Conservation (phyloP, 1,140 invertebrate species). For the Coelopa frigida region DNA sequence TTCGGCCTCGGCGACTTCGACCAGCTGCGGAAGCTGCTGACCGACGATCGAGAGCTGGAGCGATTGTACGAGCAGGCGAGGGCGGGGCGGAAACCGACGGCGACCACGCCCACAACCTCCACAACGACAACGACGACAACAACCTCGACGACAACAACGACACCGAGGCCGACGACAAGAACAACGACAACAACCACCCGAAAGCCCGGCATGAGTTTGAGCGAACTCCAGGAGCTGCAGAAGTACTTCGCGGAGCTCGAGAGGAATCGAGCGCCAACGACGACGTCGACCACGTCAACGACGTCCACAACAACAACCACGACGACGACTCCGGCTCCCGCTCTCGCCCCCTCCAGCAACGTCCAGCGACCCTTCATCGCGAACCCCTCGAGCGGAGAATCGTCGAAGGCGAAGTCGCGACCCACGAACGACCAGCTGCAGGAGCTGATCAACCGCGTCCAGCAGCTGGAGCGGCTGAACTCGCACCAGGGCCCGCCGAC, state of each 20-base stretch:
- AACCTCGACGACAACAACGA: conserved; percentile 11
- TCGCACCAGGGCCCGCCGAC: conserved; percentile 2
- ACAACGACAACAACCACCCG: not conserved
- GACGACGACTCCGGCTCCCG: conserved; percentile 2
- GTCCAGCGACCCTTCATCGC: conserved; percentile 10
- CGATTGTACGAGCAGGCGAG: conserved; percentile 37
- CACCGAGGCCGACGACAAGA: conserved; percentile 7
- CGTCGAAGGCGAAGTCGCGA: not conserved
- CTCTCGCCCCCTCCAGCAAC: no score
- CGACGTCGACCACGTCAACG: not conserved
- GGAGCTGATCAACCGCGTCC: conserved; percentile 33
- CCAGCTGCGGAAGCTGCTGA: conserved; percentile 31
- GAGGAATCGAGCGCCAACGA: not conserved
- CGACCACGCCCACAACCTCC: conserved; percentile 20
- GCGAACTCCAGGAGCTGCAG: conserved; percentile 11
- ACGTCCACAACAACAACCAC: conserved; percentile 19
- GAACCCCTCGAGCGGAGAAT: not conserved
- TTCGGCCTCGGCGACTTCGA: conserved; percentile 20
- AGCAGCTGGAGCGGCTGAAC: conserved; percentile 32
- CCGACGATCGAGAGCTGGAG: conserved; percentile 33
- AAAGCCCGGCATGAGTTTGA: conserved; percentile 1
- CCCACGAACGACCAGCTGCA: conserved; percentile 26
- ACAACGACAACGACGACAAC: conserved; percentile 12
- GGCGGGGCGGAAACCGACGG: not conserved
- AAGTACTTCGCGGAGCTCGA: conserved; percentile 14